A percentile compares a stretch with the other conserved stretches of the same genome.
Evolutionary conservation across 1,140 invertebrate species (phyloP).

Genomic region (Drosophila elegans): DNA sequence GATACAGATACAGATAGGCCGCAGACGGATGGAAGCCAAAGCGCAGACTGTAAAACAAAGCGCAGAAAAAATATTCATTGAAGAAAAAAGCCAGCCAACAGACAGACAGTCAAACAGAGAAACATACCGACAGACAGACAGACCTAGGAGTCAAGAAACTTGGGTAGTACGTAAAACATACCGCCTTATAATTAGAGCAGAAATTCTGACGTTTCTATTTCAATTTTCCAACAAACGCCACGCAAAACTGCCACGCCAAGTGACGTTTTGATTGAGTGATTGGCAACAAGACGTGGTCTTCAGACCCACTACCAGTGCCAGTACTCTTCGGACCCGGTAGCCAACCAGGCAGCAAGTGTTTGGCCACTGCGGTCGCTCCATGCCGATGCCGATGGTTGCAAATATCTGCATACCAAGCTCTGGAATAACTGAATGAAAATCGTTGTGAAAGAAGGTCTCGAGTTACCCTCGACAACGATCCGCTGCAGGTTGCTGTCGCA

Average conservation of each 20-base stretch:
- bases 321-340: slow-evolving; percentile 35
- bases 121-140: slow-evolving; percentile 31
- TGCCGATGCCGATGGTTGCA: slow-evolving; percentile 57
- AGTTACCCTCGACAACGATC: slow-evolving; percentile 62
- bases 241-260: slow-evolving; percentile 83
- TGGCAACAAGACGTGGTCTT: slow-evolving; percentile 77
- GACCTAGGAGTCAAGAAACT: slow-evolving; percentile 74
- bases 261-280: slow-evolving; percentile 85
- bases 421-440: slow-evolving; percentile 79
- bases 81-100: slow-evolving; percentile 28
- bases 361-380: slow-evolving; percentile 70
- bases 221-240: slow-evolving; percentile 82
- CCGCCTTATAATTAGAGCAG: slow-evolving; percentile 85
- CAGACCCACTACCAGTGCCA: slow-evolving; percentile 5
- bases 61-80: slow-evolving; percentile 44
- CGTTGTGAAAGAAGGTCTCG: slow-evolving; percentile 79
- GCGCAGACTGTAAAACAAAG: slow-evolving; percentile 58
- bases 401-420: slow-evolving; percentile 77
- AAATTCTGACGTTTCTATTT: slow-evolving; percentile 85
- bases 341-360: slow-evolving; percentile 81
- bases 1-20: slow-evolving; percentile 22
- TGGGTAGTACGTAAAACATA: slow-evolving; percentile 76
- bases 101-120: slow-evolving; percentile 23
- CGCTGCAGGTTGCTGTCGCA: slow-evolving; percentile 44
- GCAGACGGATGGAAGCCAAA: slow-evolving; percentile 55